Percentiles rank a stretch among this genome's conserved stretches.
Conservation (phyloP, 2,797 vertebrate genomes). For the Ambastaia sidthimunki region DNA sequence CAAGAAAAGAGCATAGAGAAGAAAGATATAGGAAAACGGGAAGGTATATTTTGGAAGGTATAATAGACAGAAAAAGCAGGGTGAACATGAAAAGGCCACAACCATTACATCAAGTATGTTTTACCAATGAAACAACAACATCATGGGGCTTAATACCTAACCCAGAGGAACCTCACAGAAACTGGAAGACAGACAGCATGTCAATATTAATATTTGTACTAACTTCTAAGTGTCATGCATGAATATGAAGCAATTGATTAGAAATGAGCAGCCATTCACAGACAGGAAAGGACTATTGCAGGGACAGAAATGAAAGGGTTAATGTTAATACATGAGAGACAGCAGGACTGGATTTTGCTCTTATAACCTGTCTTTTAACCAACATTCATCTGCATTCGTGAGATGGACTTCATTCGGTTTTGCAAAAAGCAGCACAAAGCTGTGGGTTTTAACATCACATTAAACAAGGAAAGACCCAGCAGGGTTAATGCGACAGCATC, state of each 20-base stretch:
- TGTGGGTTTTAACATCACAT: conserved; percentile 32
- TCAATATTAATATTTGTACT: background rate
- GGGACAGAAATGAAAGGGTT: conserved; percentile 4
- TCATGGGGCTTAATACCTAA: conserved; percentile 5
- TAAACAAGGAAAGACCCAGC: conserved; percentile 29
- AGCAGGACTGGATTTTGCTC: conserved; percentile 23
- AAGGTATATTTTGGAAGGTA: conserved; percentile 46
- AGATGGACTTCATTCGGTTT: conserved; percentile 41
- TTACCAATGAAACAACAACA: conserved; percentile 26
- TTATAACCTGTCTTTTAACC: background rate
- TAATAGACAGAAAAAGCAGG: conserved; percentile 46
- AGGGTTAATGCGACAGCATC: conserved; percentile 38
- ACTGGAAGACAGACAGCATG: background rate
- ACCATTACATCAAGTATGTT: conserved; percentile 61
- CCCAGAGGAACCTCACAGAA: conserved; percentile 3
- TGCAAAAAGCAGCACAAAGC: conserved; percentile 25
- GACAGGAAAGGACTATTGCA: background rate
- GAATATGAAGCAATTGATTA: conserved; percentile 16
- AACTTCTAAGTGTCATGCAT: conserved; percentile 2
- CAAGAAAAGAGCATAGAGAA: conserved; percentile 64
- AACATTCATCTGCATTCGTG: conserved; percentile 34
- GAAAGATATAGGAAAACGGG: conserved; percentile 57
- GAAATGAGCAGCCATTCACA: conserved; percentile 11
- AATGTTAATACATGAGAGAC: conserved; percentile 15
- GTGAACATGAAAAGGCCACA: conserved; percentile 71